Evolutionary conservation across 2,113 vertebrate genomes (phyloP), one percentile per base, ranked within the genome.

Genomic region (Xiphias gladius): DNA sequence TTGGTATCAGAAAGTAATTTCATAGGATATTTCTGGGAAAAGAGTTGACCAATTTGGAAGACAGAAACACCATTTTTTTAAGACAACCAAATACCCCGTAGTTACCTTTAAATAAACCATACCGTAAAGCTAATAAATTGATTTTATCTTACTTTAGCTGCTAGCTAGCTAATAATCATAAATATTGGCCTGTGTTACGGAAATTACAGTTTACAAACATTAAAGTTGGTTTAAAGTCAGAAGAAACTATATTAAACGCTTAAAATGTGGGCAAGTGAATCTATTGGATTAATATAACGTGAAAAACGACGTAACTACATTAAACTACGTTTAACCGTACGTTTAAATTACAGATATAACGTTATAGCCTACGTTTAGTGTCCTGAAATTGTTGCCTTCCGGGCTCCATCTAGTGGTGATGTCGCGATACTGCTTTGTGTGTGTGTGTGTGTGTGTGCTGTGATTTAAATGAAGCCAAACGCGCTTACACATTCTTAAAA

Each of bases 351-450:
- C 13, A 30, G 12, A 16, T n/a, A 12, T 10, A 22, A 74, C 5
- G 7, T 48, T 24, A 11, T 5, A 24, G 2, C 14, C 13, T 10
- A 10, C 37, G 9, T 39, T 10, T 39, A 22, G 20, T 22, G 2
- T 11, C 0, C 9, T 26, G 32, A 8, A 7, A 12, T n/a, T 30
- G 9, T 52, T 39, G n/a, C 4, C 55, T 41, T 28, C 3, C 16
- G 4, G 12, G n/a, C 65, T 50, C 75, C 79, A 76, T 69, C 89
- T 80, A 63, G 79, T 17, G 89, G 86, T 11, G 7, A 24, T 8
- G 12, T 0, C 0, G 6, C 6, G 30, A 22, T 10, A 81, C 57
- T 76, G 48, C 5, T n/a, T n/a, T n/a, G n/a, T n/a, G n/a, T n/a
- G n/a, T n/a, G n/a, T n/a, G 32, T 35, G 3, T 35, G 32, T 39